These are phyloP conservation scores for Pachydiplax longipennis DNA, from an alignment of 2,888 invertebrate genomes.

Conservation along the genomic window DNA sequence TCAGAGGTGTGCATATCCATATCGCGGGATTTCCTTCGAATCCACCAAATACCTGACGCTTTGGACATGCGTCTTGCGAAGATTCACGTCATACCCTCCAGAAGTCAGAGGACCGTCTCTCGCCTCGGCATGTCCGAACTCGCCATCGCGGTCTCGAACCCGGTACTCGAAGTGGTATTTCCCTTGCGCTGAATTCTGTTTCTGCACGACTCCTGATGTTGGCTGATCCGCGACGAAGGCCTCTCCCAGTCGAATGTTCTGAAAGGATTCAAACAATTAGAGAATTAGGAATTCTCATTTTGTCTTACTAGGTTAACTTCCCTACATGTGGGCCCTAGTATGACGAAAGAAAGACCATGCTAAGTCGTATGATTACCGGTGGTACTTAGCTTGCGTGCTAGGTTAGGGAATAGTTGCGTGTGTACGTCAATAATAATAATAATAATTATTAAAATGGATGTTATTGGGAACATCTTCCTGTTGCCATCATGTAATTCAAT, in stretches of 20 bases:
- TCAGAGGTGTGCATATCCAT: background rate
- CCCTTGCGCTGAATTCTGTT: background rate
- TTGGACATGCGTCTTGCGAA: slow-evolving; percentile 11
- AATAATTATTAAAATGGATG: too few species aligned
- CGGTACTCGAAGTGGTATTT: slow-evolving; percentile 32
- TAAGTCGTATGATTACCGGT: too few species aligned
- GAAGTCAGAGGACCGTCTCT: slow-evolving; percentile 22
- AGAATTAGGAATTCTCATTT: background rate
- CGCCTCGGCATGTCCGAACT: slow-evolving; percentile 10
- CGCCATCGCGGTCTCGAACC: slow-evolving; percentile 9
- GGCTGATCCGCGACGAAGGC: background rate
- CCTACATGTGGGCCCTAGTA: too few species aligned
- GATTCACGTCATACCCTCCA: slow-evolving; percentile 21
- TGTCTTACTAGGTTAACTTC: too few species aligned
- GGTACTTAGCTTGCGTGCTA: too few species aligned
- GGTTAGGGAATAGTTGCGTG: too few species aligned
- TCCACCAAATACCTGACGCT: slow-evolving; percentile 26
- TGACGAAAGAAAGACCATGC: too few species aligned
- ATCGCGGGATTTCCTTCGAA: slow-evolving; percentile 1
- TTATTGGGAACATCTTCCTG: too few species aligned
- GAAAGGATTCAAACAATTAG: too few species aligned
- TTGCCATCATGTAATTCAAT: too few species aligned
- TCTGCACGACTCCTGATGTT: background rate
- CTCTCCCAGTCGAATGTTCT: slow-evolving; percentile 13
- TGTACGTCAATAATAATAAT: too few species aligned